Evolutionary conservation across 2,113 vertebrate species (phyloP).

Genomic region (Cheilinus undulatus): DNA sequence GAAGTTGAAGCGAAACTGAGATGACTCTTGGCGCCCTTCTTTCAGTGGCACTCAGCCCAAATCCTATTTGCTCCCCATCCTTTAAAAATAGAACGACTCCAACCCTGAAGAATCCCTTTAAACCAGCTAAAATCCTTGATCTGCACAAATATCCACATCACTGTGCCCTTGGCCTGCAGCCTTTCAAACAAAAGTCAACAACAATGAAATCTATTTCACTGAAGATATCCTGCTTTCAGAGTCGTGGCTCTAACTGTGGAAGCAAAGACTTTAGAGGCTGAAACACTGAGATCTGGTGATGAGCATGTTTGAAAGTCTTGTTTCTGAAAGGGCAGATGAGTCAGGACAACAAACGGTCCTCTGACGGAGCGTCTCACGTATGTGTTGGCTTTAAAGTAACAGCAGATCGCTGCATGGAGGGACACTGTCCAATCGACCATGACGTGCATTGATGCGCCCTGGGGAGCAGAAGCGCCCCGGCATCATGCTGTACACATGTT

Average conservation of each 20-base stretch:
- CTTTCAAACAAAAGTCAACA: background rate
- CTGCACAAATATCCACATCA: background rate
- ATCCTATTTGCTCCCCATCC: too few species aligned
- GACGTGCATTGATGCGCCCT: conserved; percentile 40
- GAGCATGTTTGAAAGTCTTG: background rate
- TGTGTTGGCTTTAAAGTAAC: too few species aligned
- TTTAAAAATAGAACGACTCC: too few species aligned
- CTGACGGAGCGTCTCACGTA: background rate
- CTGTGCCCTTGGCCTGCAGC: background rate
- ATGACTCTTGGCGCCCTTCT: background rate
- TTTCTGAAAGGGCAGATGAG: conserved; percentile 6
- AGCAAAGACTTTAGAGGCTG: background rate
- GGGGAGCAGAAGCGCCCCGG: conserved; percentile 22
- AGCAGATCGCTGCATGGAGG: too few species aligned
- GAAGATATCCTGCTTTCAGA: too few species aligned
- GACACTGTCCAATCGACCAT: conserved; percentile 47
- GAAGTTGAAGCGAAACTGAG: background rate
- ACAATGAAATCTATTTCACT: too few species aligned
- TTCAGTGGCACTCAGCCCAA: background rate
- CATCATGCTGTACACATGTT: conserved; percentile 32
- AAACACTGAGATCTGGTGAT: background rate
- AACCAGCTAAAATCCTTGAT: background rate
- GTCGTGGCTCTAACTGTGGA: background rate
- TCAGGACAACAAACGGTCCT: background rate
- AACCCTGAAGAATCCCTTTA: background rate